These are phyloP conservation scores for Heterocephalus glaber DNA, from an alignment of 2,113 vertebrate species.

Conservation along the genomic window DNA sequence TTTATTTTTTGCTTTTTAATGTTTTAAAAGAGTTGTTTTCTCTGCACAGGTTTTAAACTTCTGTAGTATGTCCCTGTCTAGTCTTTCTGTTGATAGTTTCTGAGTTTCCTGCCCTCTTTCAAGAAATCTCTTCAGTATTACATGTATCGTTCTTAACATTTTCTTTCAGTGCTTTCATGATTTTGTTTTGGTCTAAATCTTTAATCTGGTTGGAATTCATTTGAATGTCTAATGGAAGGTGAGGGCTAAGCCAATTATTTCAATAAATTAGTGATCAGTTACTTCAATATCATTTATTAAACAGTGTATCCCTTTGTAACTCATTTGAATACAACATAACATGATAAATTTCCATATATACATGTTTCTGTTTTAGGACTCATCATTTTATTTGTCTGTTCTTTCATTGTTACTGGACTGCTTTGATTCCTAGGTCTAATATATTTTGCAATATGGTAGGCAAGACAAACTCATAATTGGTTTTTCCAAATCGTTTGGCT, in stretches of 20 bases:
- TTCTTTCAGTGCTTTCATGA: slow-evolving; percentile 29
- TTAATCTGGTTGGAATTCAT: slow-evolving; percentile 35
- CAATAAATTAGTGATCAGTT: slow-evolving; percentile 2
- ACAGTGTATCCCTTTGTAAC: not conserved
- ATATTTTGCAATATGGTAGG: not conserved
- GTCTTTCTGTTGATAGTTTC: slow-evolving; percentile 1
- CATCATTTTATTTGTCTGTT: not conserved
- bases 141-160: not conserved
- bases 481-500: slow-evolving; percentile 1
- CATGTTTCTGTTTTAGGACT: not conserved
- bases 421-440: slow-evolving; percentile 16
- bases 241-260: not conserved
- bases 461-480: not conserved
- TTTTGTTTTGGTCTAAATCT: slow-evolving; percentile 52
- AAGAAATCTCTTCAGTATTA: not conserved
- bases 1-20: not conserved
- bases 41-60: not conserved
- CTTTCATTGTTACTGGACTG: not conserved
- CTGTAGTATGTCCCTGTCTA: not conserved
- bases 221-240: slow-evolving; percentile 24
- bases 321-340: not conserved
- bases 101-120: not conserved
- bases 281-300: slow-evolving; percentile 15
- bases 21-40: not conserved
- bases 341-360: not conserved